Evolutionary conservation across 37 sponge, comb jelly and placozoan genomes (phyloP), one percentile per base, ranked within the genome.

Genomic region (Halisarca cf. caerulea): DNA sequence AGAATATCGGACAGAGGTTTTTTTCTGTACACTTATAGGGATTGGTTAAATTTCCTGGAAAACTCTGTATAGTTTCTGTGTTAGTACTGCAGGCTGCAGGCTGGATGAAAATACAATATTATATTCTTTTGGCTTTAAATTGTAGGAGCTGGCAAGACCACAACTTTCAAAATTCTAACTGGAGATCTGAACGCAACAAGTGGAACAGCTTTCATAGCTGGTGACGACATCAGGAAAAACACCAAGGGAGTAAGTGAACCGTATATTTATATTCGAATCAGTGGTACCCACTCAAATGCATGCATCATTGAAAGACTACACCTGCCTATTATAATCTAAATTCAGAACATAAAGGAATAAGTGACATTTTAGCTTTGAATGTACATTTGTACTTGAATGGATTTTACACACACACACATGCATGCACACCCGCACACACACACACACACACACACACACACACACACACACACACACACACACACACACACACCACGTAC

Each of bases 141-240:
- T 15, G 3, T 33, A 90, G 91, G 91, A 40, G 96, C 96, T 66
- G 96, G 96, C 7, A 96, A 96, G 77, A 96, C 94, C 70, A 98
- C 97, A 47, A 98, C 99, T 6, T 98, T 98, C 70, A 88, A 86
- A 20, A 98, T 98, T 42, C 66, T 98, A 66, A 98, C 99, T 41
- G 99, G 99, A 32, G 99, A 98, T 74, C 83, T 93, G 18, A 35
- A 81, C 21, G 55, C 78, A 21, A 84, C 94, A 0, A 57, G 62
- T 23, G 99, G 99, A 27, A 90, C 93, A n/a, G 96, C 93, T 17
- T 38, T 89, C 73, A 88, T 98, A 14, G 84, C 87, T 42, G 99
- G 99, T 43, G 90, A 92, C 45, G 90, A 96, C 83, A 91, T 98
- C 38, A 83, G 86, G 66, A 85, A 58, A 24, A 72, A 86, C 55